These are phyloP conservation scores for Hyla sarda DNA, from an alignment of 2,113 vertebrate genomes.

Conservation along the genomic window DNA sequence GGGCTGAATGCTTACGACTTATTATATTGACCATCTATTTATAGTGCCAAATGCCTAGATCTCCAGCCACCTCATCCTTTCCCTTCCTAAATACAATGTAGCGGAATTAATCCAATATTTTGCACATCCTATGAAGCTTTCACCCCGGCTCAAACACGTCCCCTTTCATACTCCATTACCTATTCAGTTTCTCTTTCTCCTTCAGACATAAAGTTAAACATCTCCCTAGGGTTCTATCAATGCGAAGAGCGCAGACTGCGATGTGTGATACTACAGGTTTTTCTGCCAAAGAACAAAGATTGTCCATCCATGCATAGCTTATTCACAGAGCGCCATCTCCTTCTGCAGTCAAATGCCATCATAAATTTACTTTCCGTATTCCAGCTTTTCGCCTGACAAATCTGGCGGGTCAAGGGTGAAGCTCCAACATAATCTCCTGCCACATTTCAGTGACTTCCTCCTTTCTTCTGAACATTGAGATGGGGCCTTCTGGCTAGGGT, in stretches of 20 bases:
- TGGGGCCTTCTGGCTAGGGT: too few species aligned
- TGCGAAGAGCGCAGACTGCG: background rate
- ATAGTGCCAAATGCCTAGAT: background rate
- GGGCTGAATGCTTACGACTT: background rate
- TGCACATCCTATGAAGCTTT: background rate
- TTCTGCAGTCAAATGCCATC: background rate
- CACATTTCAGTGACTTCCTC: background rate
- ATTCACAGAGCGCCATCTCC: background rate
- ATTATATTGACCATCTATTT: background rate
- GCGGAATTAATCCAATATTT: background rate
- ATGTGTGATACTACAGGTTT: slow-evolving; percentile 8
- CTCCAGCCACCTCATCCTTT: background rate
- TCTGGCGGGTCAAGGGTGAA: background rate
- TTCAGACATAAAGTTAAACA: background rate
- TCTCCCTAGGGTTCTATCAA: slow-evolving; percentile 10
- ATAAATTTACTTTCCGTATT: slow-evolving; percentile 1
- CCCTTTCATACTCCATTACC: slow-evolving; percentile 17
- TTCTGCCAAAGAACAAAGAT: background rate
- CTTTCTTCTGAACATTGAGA: too few species aligned
- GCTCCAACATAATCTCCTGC: background rate
- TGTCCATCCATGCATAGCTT: slow-evolving; percentile 11
- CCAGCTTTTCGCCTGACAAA: background rate
- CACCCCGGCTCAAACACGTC: background rate
- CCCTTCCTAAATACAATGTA: background rate
- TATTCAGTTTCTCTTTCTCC: background rate